A percentile compares a stretch with the other conserved stretches of the same genome.
Conservation (phyloP, 2,797 vertebrate genomes). For the Enteromius argenteus region DNA sequence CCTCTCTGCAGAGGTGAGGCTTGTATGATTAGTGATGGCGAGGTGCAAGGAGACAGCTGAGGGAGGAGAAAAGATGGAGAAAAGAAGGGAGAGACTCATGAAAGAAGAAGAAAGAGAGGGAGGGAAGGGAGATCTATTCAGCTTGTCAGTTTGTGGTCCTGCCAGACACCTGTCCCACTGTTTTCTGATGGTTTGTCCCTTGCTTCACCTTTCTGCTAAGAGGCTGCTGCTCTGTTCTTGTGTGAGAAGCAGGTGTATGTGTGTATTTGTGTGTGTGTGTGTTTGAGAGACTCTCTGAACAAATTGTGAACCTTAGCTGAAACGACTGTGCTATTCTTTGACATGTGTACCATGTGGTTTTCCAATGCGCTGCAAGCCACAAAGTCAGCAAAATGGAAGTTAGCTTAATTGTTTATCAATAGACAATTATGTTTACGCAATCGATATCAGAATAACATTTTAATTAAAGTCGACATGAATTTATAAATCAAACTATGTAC, state of each 20-base stretch:
- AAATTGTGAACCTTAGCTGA: conserved; percentile 29
- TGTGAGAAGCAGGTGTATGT: conserved; percentile 25
- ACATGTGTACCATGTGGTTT: not conserved
- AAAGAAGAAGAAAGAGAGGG: conserved; percentile 2
- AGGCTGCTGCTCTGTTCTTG: conserved; percentile 65
- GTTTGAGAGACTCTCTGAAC: conserved; percentile 2
- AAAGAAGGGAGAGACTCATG: conserved; percentile 31
- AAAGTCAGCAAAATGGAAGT: not conserved
- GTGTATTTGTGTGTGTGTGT: conserved; percentile 32
- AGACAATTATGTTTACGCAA: conserved; percentile 10
- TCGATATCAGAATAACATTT: not conserved
- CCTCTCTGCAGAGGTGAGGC: conserved; percentile 75
- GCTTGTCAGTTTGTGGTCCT: conserved; percentile 70
- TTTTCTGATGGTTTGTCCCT: conserved; percentile 75
- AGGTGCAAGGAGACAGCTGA: conserved; percentile 45
- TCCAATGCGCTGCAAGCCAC: conserved; percentile 6
- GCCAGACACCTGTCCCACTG: conserved; percentile 74
- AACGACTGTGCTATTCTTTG: not conserved
- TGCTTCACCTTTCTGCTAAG: conserved; percentile 75
- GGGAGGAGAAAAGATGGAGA: conserved; percentile 40
- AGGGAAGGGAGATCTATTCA: conserved; percentile 67
- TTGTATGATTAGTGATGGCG: conserved; percentile 58
- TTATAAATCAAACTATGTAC: not conserved
- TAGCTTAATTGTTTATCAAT: conserved; percentile 5
- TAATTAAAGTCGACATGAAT: not conserved